Evolutionary conservation across 2,113 vertebrate species (phyloP).

Genomic region (Chelonoidis abingdonii): DNA sequence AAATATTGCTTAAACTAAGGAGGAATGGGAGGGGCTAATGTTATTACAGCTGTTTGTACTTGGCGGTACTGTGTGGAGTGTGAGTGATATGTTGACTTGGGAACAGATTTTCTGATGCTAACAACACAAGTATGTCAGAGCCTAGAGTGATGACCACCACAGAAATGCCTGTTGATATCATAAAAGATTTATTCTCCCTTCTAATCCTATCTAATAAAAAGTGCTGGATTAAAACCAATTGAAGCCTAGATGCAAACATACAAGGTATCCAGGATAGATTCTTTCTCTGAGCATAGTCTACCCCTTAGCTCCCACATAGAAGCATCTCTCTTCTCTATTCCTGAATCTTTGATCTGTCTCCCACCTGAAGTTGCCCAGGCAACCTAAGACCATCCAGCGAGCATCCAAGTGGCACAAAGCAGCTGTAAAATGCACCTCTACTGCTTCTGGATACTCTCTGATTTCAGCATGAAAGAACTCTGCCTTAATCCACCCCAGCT

Average conservation of each 20-base stretch:
- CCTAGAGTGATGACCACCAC: background rate
- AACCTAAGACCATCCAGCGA: background rate
- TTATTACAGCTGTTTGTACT: background rate
- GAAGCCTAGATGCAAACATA: background rate
- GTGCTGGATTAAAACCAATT: no score
- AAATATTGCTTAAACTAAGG: background rate
- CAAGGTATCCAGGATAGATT: background rate
- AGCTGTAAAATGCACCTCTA: background rate
- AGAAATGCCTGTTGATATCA: no score
- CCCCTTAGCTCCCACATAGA: no score
- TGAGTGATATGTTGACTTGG: no score
- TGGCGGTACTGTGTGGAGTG: background rate
- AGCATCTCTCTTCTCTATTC: no score
- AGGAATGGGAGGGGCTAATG: background rate
- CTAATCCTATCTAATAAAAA: no score
- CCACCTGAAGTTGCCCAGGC: background rate
- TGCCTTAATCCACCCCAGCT: background rate
- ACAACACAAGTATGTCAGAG: background rate
- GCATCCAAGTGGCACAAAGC: slow-evolving; percentile 26
- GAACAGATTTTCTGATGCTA: no score
- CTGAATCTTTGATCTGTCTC: background rate
- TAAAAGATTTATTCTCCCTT: no score
- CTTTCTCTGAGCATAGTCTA: background rate
- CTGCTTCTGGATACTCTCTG: slow-evolving; percentile 1
- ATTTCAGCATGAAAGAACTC: background rate